Base-by-base conservation (phyloP, 2,113 vertebrate species). In the Peucedramus taeniatus region DNA sequence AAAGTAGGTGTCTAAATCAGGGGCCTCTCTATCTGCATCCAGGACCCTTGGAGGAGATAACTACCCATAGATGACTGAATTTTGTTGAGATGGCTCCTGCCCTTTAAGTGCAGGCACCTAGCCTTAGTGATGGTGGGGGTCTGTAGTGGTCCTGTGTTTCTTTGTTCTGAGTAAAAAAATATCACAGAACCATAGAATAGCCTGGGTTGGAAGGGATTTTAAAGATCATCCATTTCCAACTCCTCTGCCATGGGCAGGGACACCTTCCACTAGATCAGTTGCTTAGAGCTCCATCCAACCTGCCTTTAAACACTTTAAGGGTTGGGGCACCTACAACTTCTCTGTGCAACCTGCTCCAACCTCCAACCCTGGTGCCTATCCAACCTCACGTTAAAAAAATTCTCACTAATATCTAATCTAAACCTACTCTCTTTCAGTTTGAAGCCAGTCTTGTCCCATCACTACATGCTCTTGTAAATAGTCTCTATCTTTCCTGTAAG, bases 1-100 rank as follows among this genome's bases (percentile, higher is more conserved):
- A 35, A 70, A 8, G 19, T n/a, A 54, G 13, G 3, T 40, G 3
- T 14, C 54, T 61, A 45, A 84, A 69, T 0, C 1, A 0, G 8
- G 8, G 42, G 3, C 50, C 23, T 71, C 20, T 92, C 57, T 2
- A 19, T 35, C 60, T 83, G 33, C 44, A 68, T 31, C 39, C 44
- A 79, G 61, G 39, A 57, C 5, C 5, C 16, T 23, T 66, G 23
- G 18, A 60, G 24, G 15, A 42, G 15, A 10, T 22, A 28, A 26
- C 33, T 56, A 12, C 16, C 18, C 6, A 4, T 33, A 47, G 51
- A 50, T 80, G n/a, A 66, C 18, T 44, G 45, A 37, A 51, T n/a
- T 86, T 54, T 76, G 12, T 14, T 51, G 21, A 57, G 27, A 22
- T 31, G 9, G 30, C 18, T 65, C 21, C 15, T 26, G 24, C 4